phyloP scores from a whole-genome alignment of 2,888 invertebrate species.

The Clitarchus hookeri region DNA sequence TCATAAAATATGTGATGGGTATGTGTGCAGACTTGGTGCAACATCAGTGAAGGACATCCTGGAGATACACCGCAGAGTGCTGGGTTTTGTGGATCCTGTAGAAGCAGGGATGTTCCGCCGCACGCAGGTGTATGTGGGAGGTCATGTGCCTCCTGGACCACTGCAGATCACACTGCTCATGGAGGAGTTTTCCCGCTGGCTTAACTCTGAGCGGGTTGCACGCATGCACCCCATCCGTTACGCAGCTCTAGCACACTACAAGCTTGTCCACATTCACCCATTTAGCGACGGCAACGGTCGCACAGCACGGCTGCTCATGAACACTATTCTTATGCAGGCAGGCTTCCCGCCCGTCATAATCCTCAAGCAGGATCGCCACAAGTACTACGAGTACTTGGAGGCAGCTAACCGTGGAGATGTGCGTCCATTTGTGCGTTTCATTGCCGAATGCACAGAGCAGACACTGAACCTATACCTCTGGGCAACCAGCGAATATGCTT shows the following conservation, averaged over 20 bases:
- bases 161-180: slow-evolving; percentile 80
- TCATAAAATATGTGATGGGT: no score
- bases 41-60: slow-evolving; percentile 85
- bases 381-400: slow-evolving; percentile 87
- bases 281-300: slow-evolving; percentile 97
- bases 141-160: slow-evolving; percentile 91
- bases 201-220: slow-evolving; percentile 85
- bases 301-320: slow-evolving; percentile 94
- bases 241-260: slow-evolving; percentile 96
- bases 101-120: slow-evolving; percentile 87
- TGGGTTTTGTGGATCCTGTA: slow-evolving; percentile 93
- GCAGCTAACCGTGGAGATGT: slow-evolving; percentile 94
- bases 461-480: slow-evolving; percentile 86
- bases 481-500: slow-evolving; percentile 72
- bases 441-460: slow-evolving; percentile 89
- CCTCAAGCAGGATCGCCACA: slow-evolving; percentile 76
- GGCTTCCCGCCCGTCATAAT: slow-evolving; percentile 97
- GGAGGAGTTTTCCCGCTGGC: slow-evolving; percentile 89
- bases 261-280: slow-evolving; percentile 95
- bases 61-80: slow-evolving; percentile 88
- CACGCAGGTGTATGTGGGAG: slow-evolving; percentile 92
- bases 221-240: slow-evolving; percentile 89
- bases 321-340: slow-evolving; percentile 90
- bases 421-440: slow-evolving; percentile 93
- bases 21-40: slow-evolving; percentile 59